A percentile compares a stretch with the other conserved stretches of the same genome.
phyloP scores from a whole-genome alignment of 2,888 invertebrate species.

The Gortyna flavago region DNA sequence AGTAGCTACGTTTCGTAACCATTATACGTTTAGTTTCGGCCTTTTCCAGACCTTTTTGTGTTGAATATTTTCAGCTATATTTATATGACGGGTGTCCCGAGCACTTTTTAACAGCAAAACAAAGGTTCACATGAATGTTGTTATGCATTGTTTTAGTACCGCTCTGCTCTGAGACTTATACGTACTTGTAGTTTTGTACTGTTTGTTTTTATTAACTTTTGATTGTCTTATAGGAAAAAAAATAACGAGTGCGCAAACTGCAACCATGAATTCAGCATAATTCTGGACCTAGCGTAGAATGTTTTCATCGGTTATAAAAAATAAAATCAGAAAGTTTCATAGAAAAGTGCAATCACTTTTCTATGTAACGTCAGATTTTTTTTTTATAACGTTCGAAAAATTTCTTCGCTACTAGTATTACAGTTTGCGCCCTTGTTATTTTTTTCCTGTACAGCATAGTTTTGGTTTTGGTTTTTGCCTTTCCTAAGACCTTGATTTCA shows the following conservation, averaged over 20 bases:
- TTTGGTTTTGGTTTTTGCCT: background rate
- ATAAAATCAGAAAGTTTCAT: too few species aligned
- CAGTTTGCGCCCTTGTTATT: background rate
- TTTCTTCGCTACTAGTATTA: background rate
- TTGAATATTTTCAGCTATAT: constrained; percentile 66
- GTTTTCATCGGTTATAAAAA: background rate
- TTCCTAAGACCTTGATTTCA: background rate
- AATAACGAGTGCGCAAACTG: too few species aligned
- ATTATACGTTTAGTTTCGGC: constrained; percentile 72
- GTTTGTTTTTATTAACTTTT: constrained; percentile 20
- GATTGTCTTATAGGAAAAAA: background rate
- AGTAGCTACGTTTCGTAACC: constrained; percentile 75
- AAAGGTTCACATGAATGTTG: constrained; percentile 52
- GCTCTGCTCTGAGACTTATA: constrained; percentile 21
- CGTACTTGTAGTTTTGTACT: background rate
- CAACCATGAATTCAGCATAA: too few species aligned
- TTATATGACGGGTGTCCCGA: constrained; percentile 55
- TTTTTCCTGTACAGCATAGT: background rate
- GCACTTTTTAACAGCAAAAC: constrained; percentile 57
- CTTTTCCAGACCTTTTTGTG: constrained; percentile 68
- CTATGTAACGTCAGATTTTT: background rate
- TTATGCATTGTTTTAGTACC: constrained; percentile 47
- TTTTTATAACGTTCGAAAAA: background rate
- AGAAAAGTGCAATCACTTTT: too few species aligned
- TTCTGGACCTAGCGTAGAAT: background rate